Conservation (phyloP, 2,888 invertebrate genomes). For the Liodrosophila aerea region DNA sequence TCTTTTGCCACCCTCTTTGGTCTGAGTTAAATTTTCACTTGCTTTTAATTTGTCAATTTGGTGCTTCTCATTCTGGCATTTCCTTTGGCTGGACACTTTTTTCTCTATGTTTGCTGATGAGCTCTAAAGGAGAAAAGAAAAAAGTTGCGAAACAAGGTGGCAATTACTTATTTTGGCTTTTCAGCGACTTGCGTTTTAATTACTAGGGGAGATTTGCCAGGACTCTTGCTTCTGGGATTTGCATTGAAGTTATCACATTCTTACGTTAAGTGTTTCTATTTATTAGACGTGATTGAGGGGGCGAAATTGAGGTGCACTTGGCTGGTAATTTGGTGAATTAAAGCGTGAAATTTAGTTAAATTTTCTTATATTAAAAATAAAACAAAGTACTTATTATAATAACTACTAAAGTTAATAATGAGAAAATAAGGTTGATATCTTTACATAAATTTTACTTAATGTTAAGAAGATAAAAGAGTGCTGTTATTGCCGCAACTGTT, state of each 20-base stretch:
- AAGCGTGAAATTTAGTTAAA: too few species aligned
- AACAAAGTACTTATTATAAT: too few species aligned
- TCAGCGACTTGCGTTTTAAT: conserved; percentile 59
- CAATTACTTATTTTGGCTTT: conserved; percentile 72
- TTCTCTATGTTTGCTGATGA: conserved; percentile 61
- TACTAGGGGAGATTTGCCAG: conserved; percentile 31
- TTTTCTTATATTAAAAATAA: too few species aligned
- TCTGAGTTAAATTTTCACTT: conserved; percentile 57
- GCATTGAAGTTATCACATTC: conserved; percentile 22
- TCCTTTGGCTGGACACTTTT: conserved; percentile 14
- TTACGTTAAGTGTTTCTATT: conserved; percentile 3
- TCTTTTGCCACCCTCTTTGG: conserved; percentile 20
- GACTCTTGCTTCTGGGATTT: conserved; percentile 26
- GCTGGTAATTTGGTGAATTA: too few species aligned
- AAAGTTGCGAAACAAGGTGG: conserved; percentile 71
- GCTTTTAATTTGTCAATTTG: conserved; percentile 76
- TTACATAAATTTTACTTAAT: too few species aligned
- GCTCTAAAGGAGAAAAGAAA: conserved; percentile 35
- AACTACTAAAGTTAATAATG: too few species aligned
- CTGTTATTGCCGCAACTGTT: too few species aligned
- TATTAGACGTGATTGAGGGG: neutral
- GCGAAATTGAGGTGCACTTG: too few species aligned
- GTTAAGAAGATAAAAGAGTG: too few species aligned
- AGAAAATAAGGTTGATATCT: too few species aligned
- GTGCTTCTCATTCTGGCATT: conserved; percentile 31